Conservation (phyloP, 2,888 invertebrate genomes). For the Bruchidius siliquastri region DNA sequence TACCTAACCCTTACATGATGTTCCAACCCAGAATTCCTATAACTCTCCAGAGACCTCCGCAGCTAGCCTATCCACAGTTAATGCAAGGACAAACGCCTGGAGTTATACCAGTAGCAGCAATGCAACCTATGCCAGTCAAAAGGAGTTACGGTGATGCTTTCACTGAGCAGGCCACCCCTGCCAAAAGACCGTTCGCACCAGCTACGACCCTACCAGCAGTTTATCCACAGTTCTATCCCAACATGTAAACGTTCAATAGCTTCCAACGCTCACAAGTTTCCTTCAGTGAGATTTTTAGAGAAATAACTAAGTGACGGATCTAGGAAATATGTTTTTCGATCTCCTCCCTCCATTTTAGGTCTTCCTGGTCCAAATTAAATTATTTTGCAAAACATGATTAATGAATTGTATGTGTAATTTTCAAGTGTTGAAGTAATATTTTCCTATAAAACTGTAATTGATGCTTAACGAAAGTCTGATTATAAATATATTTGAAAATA, state of each 20-base stretch:
- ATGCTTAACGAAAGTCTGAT: too few species aligned
- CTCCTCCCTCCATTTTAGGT: too few species aligned
- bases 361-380: too few species aligned
- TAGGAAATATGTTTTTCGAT: too few species aligned
- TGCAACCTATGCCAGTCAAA: slow-evolving; percentile 42
- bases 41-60: slow-evolving; percentile 27
- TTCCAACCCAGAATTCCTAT: slow-evolving; percentile 30
- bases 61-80: slow-evolving; percentile 31
- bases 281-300: too few species aligned
- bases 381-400: too few species aligned
- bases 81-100: slow-evolving; percentile 29
- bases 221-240: slow-evolving; percentile 44
- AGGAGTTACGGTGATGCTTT: slow-evolving; percentile 47
- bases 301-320: too few species aligned
- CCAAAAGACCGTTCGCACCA: slow-evolving; percentile 41
- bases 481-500: too few species aligned
- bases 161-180: slow-evolving; percentile 37
- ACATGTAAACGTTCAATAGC: slow-evolving; percentile 42
- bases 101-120: slow-evolving; percentile 30
- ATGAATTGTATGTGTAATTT: too few species aligned
- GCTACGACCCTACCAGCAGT: slow-evolving; percentile 29
- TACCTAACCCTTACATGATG: slow-evolving; percentile 39
- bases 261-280: neutral
- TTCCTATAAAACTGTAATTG: too few species aligned
- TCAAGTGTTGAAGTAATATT: too few species aligned